phyloP scores from a whole-genome alignment of 2,888 invertebrate genomes.

The Incurvaria masculella region DNA sequence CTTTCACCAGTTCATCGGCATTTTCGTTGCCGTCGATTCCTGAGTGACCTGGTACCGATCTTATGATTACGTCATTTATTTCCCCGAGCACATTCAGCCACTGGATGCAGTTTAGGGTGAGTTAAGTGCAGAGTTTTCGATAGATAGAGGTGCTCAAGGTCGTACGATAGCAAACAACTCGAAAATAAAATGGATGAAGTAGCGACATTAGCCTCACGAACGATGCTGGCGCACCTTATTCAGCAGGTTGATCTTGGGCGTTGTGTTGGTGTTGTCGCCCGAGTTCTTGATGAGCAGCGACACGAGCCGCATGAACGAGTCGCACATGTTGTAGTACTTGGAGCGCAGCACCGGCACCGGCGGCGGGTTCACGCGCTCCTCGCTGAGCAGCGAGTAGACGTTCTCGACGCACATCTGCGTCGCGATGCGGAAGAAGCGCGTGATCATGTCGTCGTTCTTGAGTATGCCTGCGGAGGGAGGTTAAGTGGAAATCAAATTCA shows the following conservation, averaged over 20 bases:
- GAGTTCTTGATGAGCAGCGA: conserved; percentile 93
- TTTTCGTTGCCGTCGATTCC: too few relatives aligned
- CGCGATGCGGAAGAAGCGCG: conserved; percentile 94
- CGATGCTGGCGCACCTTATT: conserved; percentile 68
- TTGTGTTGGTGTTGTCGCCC: conserved; percentile 84
- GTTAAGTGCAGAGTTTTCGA: too few relatives aligned
- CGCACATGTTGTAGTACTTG: conserved; percentile 93
- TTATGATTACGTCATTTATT: too few relatives aligned
- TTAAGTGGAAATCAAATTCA: too few relatives aligned
- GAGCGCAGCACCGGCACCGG: conserved; percentile 66
- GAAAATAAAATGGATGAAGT: too few relatives aligned
- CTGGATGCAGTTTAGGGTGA: too few relatives aligned
- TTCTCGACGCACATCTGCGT: conserved; percentile 96
- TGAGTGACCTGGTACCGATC: too few relatives aligned
- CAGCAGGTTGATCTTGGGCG: conserved; percentile 94
- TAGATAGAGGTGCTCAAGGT: too few relatives aligned
- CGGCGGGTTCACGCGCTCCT: conserved; percentile 63
- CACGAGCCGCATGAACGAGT: conserved; percentile 92
- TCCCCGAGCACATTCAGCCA: too few relatives aligned
- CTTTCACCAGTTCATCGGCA: too few relatives aligned
- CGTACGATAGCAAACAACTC: too few relatives aligned
- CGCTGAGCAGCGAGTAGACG: conserved; percentile 80
- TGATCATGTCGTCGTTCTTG: conserved; percentile 96
- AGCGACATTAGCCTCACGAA: too few relatives aligned
- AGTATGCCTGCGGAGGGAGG: conserved; percentile 77